A percentile compares a stretch with the other conserved stretches of the same genome.
phyloP scores from a whole-genome alignment of 2,113 vertebrate genomes.

The Syrmaticus mikado region DNA sequence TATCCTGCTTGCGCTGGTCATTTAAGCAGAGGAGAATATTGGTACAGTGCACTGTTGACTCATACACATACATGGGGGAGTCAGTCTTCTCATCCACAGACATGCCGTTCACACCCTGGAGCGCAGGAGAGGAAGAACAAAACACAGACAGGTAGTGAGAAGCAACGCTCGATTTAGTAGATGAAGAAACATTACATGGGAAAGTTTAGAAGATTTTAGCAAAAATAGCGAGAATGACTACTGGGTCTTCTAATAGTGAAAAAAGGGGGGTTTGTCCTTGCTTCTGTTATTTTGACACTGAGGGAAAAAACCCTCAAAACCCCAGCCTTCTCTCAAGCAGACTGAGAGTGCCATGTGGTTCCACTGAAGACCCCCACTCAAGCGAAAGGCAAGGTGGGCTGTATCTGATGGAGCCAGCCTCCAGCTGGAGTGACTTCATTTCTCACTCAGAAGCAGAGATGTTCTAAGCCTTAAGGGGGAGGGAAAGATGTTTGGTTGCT shows the following conservation, averaged over 20 bases:
- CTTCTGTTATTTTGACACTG: slow-evolving; percentile 9
- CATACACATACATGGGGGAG: slow-evolving; percentile 99
- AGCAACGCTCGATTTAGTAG: background rate
- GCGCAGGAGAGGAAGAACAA: slow-evolving; percentile 75
- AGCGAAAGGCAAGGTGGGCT: background rate
- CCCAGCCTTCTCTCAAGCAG: background rate
- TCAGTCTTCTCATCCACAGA: slow-evolving; percentile 99
- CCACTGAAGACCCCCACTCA: background rate
- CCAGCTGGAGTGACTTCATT: background rate
- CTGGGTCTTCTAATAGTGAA: background rate
- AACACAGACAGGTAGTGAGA: slow-evolving; percentile 3
- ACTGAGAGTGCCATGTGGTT: background rate
- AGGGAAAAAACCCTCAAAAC: background rate
- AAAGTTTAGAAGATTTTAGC: slow-evolving; percentile 27
- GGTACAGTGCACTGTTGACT: slow-evolving; percentile 99
- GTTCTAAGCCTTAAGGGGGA: background rate
- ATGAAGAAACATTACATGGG: background rate
- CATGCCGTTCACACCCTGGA: slow-evolving; percentile 99
- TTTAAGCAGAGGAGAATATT: slow-evolving; percentile 99
- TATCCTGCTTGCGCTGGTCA: slow-evolving; percentile 98
- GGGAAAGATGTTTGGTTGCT: background rate
- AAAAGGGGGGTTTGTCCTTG: background rate
- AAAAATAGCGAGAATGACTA: background rate
- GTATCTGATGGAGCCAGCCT: fast-evolving
- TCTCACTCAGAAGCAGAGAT: background rate